Conservation (phyloP, 1,140 invertebrate genomes). For the Colletes latitarsis region DNA sequence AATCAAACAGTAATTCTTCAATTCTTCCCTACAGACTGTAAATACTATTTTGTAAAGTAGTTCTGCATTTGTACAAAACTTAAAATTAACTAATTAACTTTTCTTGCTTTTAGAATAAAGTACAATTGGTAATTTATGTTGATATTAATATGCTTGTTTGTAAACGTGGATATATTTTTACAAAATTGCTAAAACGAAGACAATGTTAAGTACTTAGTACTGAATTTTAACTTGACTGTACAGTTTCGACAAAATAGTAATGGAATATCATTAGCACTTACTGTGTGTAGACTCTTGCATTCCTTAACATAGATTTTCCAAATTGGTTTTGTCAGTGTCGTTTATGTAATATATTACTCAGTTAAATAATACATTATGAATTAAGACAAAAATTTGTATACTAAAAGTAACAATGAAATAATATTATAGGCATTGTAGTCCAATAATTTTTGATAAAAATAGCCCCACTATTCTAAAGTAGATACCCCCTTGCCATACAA, state of each 20-base stretch:
- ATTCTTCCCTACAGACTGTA: neutral
- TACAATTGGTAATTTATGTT: neutral
- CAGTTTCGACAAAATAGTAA: no score
- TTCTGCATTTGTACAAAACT: neutral
- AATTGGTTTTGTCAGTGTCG: neutral
- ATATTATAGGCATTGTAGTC: neutral
- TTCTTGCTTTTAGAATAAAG: neutral
- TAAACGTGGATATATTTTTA: slow-evolving; percentile 7
- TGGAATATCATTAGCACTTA: no score
- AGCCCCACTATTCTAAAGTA: neutral
- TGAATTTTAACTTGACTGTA: no score
- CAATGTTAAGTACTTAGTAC: slow-evolving; percentile 16
- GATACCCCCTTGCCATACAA: neutral
- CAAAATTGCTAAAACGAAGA: neutral
- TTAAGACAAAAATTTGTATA: neutral
- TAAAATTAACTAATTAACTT: neutral
- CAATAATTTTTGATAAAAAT: neutral
- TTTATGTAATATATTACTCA: neutral
- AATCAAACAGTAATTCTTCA: neutral
- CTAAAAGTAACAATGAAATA: neutral
- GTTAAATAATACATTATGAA: neutral
- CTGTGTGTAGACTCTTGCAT: no score
- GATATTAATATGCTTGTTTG: neutral
- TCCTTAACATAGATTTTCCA: no score
- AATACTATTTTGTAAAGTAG: neutral